These are phyloP conservation scores for Blera fallax DNA, from an alignment of 2,888 invertebrate species.

Conservation along the genomic window DNA sequence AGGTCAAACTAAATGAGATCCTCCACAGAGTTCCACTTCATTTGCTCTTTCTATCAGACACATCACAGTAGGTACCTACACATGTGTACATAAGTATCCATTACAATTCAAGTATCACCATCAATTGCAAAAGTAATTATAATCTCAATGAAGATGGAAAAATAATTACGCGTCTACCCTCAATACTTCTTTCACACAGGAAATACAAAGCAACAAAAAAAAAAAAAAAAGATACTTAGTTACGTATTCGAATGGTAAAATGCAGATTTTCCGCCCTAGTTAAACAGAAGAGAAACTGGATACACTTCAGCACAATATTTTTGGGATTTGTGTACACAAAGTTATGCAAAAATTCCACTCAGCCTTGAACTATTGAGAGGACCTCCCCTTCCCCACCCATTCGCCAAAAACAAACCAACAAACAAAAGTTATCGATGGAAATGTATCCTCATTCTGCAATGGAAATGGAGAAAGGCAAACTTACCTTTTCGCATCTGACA, in stretches of 20 bases:
- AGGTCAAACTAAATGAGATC: slow-evolving; percentile 69
- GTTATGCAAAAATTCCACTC: background rate
- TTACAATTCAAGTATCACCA: slow-evolving; percentile 51
- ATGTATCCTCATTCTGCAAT: background rate
- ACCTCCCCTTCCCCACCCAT: background rate
- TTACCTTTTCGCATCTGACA: slow-evolving; percentile 70
- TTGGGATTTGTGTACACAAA: slow-evolving; percentile 8
- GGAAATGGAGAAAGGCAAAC: background rate
- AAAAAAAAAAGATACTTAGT: background rate
- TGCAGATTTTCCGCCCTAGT: slow-evolving; percentile 9
- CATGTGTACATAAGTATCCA: slow-evolving; percentile 35
- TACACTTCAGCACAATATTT: background rate
- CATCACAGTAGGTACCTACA: background rate
- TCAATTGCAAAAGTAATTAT: slow-evolving; percentile 64
- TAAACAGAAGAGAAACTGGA: background rate
- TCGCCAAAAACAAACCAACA: background rate
- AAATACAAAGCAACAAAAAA: background rate
- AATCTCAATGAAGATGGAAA: slow-evolving; percentile 48
- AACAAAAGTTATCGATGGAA: slow-evolving; percentile 5
- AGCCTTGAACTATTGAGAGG: slow-evolving; percentile 48
- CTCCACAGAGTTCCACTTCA: slow-evolving; percentile 65
- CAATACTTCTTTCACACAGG: background rate
- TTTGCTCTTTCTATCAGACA: slow-evolving; percentile 47
- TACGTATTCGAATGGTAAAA: background rate
- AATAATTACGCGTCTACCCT: slow-evolving; percentile 37